phyloP scores from a whole-genome alignment of 1,140 invertebrate species.

The Cotesia vestalis region DNA sequence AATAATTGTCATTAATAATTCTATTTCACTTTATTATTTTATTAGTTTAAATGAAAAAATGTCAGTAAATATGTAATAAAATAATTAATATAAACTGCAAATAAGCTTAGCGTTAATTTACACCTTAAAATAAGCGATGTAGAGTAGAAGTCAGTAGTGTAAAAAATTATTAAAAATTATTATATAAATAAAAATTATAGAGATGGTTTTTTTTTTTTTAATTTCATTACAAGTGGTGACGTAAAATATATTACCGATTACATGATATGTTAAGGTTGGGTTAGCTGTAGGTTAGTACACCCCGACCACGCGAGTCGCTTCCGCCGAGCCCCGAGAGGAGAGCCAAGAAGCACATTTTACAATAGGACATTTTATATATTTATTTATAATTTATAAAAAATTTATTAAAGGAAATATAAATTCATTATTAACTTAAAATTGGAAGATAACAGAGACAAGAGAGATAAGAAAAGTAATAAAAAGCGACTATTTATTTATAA shows the following conservation, averaged over 20 bases:
- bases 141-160: not conserved
- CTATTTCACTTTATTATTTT: not conserved
- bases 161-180: slow-evolving; percentile 12
- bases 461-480: not conserved
- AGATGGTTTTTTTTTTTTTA: not conserved
- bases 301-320: slow-evolving; percentile 61
- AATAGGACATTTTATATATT: not conserved
- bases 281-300: slow-evolving; percentile 62
- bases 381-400: too few species aligned
- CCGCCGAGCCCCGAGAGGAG: slow-evolving; percentile 67
- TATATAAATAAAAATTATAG: slow-evolving; percentile 9
- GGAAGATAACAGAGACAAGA: slow-evolving; percentile 1
- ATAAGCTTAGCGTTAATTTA: slow-evolving; percentile 3
- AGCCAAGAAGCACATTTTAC: slow-evolving; percentile 59
- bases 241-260: slow-evolving; percentile 7
- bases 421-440: not conserved
- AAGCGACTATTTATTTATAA: not conserved
- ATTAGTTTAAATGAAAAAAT: slow-evolving; percentile 15
- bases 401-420: too few species aligned
- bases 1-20: not conserved
- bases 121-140: not conserved
- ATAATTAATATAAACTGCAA: not conserved
- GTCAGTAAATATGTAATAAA: not conserved
- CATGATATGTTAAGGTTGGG: slow-evolving; percentile 42
- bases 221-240: slow-evolving; percentile 9